Conservation (phyloP, 2,888 invertebrate genomes). For the Aricia artaxerxes region DNA sequence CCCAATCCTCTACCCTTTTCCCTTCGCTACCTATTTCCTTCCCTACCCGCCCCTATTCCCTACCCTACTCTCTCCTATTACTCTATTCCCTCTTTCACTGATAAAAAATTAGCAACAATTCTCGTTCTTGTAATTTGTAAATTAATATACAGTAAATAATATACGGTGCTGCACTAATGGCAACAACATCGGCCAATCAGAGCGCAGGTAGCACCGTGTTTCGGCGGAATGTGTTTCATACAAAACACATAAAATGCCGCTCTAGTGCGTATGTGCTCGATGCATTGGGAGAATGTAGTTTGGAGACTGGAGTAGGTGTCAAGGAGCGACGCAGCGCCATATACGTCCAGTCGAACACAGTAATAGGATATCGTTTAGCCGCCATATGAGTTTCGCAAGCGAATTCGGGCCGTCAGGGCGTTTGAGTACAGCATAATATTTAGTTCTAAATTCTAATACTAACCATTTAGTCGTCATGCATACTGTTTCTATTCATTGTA, state of each 20-base stretch:
- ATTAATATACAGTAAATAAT: too few species aligned
- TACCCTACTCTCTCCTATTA: too few species aligned
- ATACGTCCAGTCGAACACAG: background rate
- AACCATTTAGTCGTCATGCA: too few species aligned
- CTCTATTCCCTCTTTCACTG: too few species aligned
- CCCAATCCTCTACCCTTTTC: too few species aligned
- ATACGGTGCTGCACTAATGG: background rate
- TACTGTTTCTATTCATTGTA: too few species aligned
- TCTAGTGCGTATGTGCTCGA: background rate
- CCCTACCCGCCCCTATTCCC: too few species aligned
- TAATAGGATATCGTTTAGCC: background rate
- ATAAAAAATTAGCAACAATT: too few species aligned
- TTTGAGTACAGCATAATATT: background rate
- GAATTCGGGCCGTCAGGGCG: background rate
- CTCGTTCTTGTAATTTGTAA: too few species aligned
- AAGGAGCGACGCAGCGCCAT: conserved; percentile 1
- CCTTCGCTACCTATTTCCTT: too few species aligned
- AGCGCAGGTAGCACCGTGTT: background rate
- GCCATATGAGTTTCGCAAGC: background rate
- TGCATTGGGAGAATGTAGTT: conserved; percentile 14
- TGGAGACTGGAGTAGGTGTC: background rate
- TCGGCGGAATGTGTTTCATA: background rate
- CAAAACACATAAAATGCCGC: background rate
- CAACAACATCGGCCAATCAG: background rate
- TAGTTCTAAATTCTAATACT: background rate